Evolutionary conservation across 2,113 vertebrate species (phyloP).

Genomic region (Acanthochromis polyacanthus): DNA sequence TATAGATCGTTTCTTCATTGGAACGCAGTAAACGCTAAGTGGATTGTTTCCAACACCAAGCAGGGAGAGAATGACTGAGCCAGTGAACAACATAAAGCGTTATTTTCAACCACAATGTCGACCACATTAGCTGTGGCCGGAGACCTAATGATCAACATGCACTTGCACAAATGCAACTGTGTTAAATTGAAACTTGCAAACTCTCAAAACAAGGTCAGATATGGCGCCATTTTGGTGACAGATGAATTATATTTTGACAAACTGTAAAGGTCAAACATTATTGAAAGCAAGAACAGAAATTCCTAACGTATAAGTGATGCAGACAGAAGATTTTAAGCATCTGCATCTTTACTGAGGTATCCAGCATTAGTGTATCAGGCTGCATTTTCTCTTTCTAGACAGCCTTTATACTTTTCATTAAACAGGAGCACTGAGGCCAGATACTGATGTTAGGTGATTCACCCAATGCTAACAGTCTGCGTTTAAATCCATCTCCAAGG

Average conservation of each 20-base stretch:
- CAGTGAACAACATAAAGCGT: too few species aligned
- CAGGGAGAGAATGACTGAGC: too few species aligned
- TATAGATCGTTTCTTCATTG: too few species aligned
- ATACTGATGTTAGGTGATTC: neutral
- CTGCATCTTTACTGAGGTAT: too few species aligned
- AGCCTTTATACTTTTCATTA: neutral
- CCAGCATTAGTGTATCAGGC: neutral
- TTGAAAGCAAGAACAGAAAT: neutral
- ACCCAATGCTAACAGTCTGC: neutral
- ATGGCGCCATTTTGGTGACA: neutral
- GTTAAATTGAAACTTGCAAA: too few species aligned
- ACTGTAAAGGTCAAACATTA: conserved; percentile 15
- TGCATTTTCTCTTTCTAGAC: neutral
- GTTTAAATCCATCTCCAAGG: neutral
- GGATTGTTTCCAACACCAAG: too few species aligned
- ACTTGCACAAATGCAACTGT: too few species aligned
- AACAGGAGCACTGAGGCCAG: neutral
- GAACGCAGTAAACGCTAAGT: too few species aligned
- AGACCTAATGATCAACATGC: too few species aligned
- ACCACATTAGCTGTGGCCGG: too few species aligned
- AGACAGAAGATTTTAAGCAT: neutral
- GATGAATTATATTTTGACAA: neutral
- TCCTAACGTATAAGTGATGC: neutral
- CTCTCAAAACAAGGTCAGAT: too few species aligned
- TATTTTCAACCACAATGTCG: too few species aligned